Conservation (phyloP, 2,888 invertebrate genomes). For the Acleris laterana region DNA sequence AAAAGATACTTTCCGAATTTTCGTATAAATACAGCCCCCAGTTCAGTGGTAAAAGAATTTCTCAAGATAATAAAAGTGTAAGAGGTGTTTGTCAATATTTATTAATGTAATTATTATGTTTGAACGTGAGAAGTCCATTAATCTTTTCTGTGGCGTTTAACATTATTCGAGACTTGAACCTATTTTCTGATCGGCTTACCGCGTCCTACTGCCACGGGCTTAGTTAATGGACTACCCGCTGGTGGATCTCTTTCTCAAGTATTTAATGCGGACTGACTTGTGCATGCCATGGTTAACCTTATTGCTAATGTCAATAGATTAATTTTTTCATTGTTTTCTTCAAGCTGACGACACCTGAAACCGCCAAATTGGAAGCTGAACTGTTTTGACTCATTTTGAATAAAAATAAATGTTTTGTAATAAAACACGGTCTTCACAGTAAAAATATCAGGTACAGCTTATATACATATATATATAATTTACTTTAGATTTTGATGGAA, state of each 20-base stretch:
- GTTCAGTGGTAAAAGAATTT: slow-evolving; percentile 15
- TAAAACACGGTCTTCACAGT: no score
- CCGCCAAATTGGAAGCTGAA: no score
- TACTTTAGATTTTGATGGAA: no score
- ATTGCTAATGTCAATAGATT: no score
- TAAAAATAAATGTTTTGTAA: no score
- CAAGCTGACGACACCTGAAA: no score
- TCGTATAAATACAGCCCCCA: neutral
- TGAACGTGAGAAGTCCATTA: slow-evolving; percentile 48
- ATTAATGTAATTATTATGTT: neutral
- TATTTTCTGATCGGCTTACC: slow-evolving; percentile 66
- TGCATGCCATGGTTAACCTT: neutral
- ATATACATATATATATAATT: no score
- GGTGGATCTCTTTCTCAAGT: slow-evolving; percentile 39
- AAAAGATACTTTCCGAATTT: neutral
- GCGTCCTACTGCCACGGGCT: slow-evolving; percentile 54
- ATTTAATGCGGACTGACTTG: slow-evolving; percentile 31
- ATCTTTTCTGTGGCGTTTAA: slow-evolving; percentile 52
- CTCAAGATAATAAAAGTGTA: no score
- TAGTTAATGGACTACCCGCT: slow-evolving; percentile 64
- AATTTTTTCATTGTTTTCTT: no score
- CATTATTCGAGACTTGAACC: slow-evolving; percentile 63
- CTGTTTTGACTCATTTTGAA: no score
- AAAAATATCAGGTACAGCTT: no score
- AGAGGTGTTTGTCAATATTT: slow-evolving; percentile 22